These are phyloP conservation scores for Equus quagga DNA, from an alignment of 2,113 vertebrate species.

Conservation along the genomic window DNA sequence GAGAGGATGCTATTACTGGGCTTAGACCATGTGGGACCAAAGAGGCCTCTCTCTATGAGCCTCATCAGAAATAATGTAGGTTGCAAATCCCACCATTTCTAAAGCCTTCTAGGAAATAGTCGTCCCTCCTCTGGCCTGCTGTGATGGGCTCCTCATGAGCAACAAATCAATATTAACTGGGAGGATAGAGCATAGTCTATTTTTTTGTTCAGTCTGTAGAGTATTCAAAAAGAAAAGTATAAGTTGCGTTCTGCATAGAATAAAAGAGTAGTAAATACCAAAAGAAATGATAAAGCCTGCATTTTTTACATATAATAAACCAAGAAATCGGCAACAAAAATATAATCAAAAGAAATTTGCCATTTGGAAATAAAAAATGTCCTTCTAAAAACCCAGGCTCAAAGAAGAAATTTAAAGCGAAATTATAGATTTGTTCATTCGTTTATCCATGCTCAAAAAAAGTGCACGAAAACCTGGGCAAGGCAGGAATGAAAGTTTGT, in stretches of 20 bases:
- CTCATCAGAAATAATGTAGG: rapidly evolving
- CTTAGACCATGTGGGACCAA: neutral
- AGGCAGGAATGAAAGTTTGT: neutral
- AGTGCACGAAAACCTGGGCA: neutral
- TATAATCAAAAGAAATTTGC: neutral
- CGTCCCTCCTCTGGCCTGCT: rapidly evolving
- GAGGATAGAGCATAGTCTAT: neutral
- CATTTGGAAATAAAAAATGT: neutral
- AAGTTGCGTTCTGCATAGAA: neutral
- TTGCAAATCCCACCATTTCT: neutral
- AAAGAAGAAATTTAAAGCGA: neutral
- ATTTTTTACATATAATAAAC: neutral
- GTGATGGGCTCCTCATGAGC: rapidly evolving
- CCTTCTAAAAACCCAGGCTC: neutral
- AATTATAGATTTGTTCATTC: neutral
- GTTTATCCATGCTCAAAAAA: neutral
- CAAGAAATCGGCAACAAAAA: neutral
- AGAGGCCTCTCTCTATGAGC: neutral
- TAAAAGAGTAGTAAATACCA: neutral
- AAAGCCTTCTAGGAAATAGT: neutral
- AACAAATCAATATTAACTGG: neutral
- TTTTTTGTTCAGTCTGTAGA: neutral
- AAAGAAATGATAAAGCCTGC: neutral
- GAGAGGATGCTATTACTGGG: neutral
- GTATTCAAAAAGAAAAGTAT: neutral